Conservation (phyloP, 2,888 invertebrate genomes). For the Lithophane ornitopus region DNA sequence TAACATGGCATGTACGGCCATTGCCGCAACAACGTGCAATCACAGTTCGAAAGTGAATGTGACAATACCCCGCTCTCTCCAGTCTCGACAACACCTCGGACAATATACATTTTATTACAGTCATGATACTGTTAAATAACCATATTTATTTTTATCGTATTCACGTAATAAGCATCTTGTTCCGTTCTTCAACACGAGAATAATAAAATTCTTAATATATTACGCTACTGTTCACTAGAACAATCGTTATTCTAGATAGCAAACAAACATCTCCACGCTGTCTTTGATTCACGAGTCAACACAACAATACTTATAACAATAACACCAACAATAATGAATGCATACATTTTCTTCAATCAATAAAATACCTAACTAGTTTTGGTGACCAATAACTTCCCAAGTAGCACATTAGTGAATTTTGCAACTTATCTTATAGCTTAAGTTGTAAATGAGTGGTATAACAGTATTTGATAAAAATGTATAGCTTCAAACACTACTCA, state of each 20-base stretch:
- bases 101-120: constrained; percentile 38
- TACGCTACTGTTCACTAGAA: constrained; percentile 18
- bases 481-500: too few species aligned
- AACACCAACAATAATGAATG: constrained; percentile 2
- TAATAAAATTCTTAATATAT: constrained; percentile 43
- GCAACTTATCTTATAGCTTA: too few species aligned
- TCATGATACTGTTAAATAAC: constrained; percentile 35
- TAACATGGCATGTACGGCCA: constrained; percentile 21
- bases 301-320: background rate
- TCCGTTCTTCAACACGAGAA: constrained; percentile 38
- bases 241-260: constrained; percentile 24
- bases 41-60: constrained; percentile 73
- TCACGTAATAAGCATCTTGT: constrained; percentile 7
- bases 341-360: background rate
- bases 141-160: constrained; percentile 12
- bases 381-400: background rate
- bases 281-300: background rate
- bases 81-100: constrained; percentile 37
- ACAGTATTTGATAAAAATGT: too few species aligned
- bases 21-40: constrained; percentile 64
- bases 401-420: too few species aligned
- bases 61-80: constrained; percentile 72
- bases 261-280: background rate
- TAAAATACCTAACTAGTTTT: background rate
- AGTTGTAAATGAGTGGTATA: too few species aligned